A percentile compares a stretch with the other conserved stretches of the same genome.
Evolutionary conservation across 2,888 invertebrate species (phyloP).

Genomic region (Papilio protenor): DNA sequence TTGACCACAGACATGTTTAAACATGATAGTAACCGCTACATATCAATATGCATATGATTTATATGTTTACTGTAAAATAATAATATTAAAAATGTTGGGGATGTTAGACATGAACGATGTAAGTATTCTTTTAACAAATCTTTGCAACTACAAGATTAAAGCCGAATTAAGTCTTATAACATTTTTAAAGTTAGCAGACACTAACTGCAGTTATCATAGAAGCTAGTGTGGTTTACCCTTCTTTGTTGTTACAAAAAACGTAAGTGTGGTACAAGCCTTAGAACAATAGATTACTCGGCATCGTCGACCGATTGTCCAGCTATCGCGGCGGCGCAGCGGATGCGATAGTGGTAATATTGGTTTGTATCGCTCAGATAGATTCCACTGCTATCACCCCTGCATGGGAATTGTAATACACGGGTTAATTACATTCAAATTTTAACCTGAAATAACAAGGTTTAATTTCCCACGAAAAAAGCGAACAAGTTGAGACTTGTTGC

Average conservation of each 20-base stretch:
- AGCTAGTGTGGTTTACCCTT: not conserved
- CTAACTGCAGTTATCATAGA: not conserved
- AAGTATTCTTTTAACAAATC: not conserved
- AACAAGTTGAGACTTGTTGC: not conserved
- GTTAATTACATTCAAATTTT: conserved; percentile 12
- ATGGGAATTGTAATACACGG: conserved; percentile 67
- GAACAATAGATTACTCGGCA: conserved; percentile 72
- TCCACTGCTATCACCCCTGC: conserved; percentile 65
- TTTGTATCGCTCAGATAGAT: conserved; percentile 72
- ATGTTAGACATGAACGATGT: not conserved
- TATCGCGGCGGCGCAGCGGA: conserved; percentile 69
- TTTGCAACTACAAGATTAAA: not conserved
- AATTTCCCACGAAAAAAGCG: too few relatives aligned
- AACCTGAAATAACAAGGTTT: not conserved
- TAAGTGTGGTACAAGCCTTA: conserved; percentile 52
- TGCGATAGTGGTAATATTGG: conserved; percentile 79
- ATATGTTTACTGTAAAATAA: not conserved
- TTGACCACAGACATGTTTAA: not conserved
- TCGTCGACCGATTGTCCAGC: conserved; percentile 61
- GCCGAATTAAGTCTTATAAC: not conserved
- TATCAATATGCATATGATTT: not conserved
- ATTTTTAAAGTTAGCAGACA: not conserved
- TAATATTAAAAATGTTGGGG: not conserved
- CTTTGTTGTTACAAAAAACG: not conserved
- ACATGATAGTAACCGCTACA: conserved; percentile 2